phyloP scores from a whole-genome alignment of 2,113 vertebrate species.

The Rattus norvegicus region GRCr8 NC_086027.1:111252001-111252500 shows the following conservation, averaged over 20 bases:
- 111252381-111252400: conserved; percentile 3
- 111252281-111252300: background rate
- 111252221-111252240: background rate
- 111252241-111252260: background rate
- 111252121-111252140: background rate
- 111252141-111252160: background rate
- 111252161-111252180: background rate
- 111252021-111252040: background rate
- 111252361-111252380: background rate
- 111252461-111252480: background rate
- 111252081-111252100: background rate
- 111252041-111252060: background rate
- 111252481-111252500: background rate
- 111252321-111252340: background rate
- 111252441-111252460: background rate
- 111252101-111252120: background rate
- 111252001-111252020: background rate
- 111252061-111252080: background rate
- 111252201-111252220: background rate
- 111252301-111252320: background rate
- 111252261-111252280: background rate
- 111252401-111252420: background rate
- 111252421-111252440: background rate
- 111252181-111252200: background rate
- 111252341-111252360: background rate